phyloP scores from a whole-genome alignment of 2,888 invertebrate species.

The Steinernema carpocapsae region DNA sequence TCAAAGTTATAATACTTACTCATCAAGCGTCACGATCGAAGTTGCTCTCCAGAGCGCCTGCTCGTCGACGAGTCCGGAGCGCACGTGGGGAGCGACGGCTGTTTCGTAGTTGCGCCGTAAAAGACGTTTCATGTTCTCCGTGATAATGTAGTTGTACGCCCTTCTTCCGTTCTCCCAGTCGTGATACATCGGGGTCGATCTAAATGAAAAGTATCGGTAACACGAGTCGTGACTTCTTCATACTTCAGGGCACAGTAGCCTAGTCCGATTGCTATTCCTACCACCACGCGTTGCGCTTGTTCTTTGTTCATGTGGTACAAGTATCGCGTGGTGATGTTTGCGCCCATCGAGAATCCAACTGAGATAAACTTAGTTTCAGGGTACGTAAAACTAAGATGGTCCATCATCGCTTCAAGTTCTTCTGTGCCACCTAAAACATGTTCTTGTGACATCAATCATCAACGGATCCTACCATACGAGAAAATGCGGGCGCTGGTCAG shows the following conservation, averaged over 20 bases:
- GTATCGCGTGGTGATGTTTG: conserved; percentile 89
- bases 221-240: too few relatives aligned
- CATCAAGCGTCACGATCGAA: conserved; percentile 85
- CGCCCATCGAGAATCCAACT: conserved; percentile 91
- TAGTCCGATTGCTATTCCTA: conserved; percentile 89
- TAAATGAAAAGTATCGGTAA: too few relatives aligned
- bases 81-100: conserved; percentile 56
- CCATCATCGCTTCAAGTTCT: conserved; percentile 84
- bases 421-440: conserved; percentile 81
- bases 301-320: conserved; percentile 77
- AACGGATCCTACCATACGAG: conserved; percentile 79
- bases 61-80: conserved; percentile 72
- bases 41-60: conserved; percentile 83
- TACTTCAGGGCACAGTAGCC: conserved; percentile 90
- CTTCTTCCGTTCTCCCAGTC: conserved; percentile 74
- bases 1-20: conserved; percentile 73
- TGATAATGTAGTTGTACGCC: conserved; percentile 88
- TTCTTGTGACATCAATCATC: conserved; percentile 23
- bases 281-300: conserved; percentile 42
- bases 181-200: conserved; percentile 51
- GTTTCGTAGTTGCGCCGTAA: conserved; percentile 83
- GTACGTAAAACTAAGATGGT: conserved; percentile 78
- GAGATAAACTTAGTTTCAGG: conserved; percentile 78
- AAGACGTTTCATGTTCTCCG: conserved; percentile 86
- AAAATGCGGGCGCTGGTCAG: conserved; percentile 88